These are phyloP conservation scores for Drosophila pandora DNA, from an alignment of 1,140 invertebrate species.

Conservation along the genomic window DNA sequence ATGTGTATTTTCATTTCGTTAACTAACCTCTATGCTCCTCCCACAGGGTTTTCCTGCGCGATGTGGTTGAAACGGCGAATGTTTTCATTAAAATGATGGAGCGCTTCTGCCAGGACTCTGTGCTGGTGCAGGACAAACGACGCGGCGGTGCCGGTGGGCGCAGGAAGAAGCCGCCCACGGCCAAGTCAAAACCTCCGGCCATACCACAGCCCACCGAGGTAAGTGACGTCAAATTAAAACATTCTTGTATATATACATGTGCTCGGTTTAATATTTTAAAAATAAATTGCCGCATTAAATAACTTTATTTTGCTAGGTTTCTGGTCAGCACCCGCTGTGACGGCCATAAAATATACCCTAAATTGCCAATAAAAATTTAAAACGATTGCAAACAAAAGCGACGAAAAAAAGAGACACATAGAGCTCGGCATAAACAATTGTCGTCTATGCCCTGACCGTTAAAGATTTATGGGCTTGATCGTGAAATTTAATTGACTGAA, in stretches of 20 bases:
- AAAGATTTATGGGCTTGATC: conserved; percentile 79
- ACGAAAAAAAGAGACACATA: conserved; percentile 16
- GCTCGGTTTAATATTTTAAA: conserved; percentile 62
- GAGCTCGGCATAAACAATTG: conserved; percentile 64
- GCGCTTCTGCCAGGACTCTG: conserved; percentile 88
- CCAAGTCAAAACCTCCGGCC: conserved; percentile 53
- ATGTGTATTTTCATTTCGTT: conserved; percentile 55
- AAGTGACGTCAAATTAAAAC: conserved; percentile 51
- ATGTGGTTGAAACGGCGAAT: conserved; percentile 95
- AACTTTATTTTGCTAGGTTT: conserved; percentile 68
- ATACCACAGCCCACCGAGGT: conserved; percentile 63
- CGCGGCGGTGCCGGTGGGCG: conserved; percentile 37
- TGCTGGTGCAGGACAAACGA: conserved; percentile 90
- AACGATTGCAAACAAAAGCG: conserved; percentile 62
- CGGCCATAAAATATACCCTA: conserved; percentile 74
- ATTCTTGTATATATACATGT: conserved; percentile 6
- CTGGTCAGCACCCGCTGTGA: conserved; percentile 59
- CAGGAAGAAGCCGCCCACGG: conserved; percentile 47
- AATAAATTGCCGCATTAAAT: conserved; percentile 78
- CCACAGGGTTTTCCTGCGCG: conserved; percentile 91
- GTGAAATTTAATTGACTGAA: conserved; percentile 83
- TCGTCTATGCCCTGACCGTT: conserved; percentile 54
- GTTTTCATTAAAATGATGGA: conserved; percentile 97
- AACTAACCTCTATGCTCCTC: conserved; percentile 39
- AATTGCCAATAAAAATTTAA: conserved; percentile 82